Evolutionary conservation across 2,113 vertebrate genomes (phyloP).

Genomic region (Myrmecobius fasciatus): DNA sequence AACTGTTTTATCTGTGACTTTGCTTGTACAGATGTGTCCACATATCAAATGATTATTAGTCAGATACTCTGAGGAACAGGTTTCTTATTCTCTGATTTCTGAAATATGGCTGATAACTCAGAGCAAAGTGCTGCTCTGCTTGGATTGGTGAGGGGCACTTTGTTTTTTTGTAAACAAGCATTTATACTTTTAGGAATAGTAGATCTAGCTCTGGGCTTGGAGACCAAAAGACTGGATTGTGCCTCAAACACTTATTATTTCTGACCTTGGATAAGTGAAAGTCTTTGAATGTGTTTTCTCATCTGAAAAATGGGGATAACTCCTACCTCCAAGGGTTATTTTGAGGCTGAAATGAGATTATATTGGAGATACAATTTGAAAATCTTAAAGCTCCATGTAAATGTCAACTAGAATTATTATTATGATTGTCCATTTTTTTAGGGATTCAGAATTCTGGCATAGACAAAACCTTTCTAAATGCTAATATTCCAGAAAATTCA

Average conservation of each 20-base stretch:
- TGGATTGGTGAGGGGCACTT: too few species aligned
- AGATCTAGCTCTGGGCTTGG: background rate
- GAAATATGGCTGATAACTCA: background rate
- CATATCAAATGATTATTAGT: background rate
- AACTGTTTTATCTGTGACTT: background rate
- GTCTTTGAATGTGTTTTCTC: background rate
- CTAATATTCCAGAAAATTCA: background rate
- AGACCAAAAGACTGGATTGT: background rate
- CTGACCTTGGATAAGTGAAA: background rate
- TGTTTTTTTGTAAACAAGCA: background rate
- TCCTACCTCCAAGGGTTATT: background rate
- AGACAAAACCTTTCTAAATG: constrained; percentile 25
- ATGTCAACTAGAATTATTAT: background rate
- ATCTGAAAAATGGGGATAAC: background rate
- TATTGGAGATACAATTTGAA: background rate
- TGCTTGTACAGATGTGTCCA: background rate
- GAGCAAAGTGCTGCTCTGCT: background rate
- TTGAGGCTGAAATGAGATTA: background rate
- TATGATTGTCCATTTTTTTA: background rate
- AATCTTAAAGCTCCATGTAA: background rate
- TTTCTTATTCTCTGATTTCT: background rate
- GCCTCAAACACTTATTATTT: background rate
- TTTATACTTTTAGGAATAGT: background rate
- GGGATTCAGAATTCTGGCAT: constrained; percentile 32
- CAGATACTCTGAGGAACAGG: background rate